phyloP scores from a whole-genome alignment of 2,113 vertebrate genomes.

The Siniperca knerii region DNA sequence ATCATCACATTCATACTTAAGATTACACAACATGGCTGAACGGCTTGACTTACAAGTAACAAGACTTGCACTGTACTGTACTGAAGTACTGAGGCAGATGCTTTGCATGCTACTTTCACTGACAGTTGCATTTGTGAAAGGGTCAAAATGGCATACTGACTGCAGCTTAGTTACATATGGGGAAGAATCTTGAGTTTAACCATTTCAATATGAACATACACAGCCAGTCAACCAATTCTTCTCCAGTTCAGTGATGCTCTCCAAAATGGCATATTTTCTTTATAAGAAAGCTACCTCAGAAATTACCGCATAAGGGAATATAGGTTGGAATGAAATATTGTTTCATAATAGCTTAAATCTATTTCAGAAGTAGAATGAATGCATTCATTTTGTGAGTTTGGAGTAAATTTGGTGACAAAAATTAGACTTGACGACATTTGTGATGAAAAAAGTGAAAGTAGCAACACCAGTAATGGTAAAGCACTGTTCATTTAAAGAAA shows the following conservation, averaged over 20 bases:
- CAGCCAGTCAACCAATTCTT: neutral
- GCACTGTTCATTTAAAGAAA: too few species aligned
- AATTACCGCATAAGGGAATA: neutral
- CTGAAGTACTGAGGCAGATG: constrained; percentile 1
- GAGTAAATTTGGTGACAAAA: neutral
- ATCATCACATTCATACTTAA: neutral
- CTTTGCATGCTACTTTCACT: neutral
- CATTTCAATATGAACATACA: neutral
- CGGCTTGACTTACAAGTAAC: neutral
- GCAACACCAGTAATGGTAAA: too few species aligned
- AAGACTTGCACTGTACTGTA: neutral
- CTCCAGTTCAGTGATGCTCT: neutral
- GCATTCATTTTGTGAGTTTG: too few species aligned
- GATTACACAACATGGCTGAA: neutral
- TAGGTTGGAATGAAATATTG: neutral
- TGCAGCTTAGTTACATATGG: neutral
- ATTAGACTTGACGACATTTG: too few species aligned
- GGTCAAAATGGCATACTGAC: neutral
- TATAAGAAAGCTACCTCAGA: neutral
- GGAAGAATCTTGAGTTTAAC: neutral
- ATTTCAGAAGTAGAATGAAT: too few species aligned
- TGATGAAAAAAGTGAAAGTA: too few species aligned
- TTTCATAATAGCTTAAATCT: neutral
- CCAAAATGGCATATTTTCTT: neutral
- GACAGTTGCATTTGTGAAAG: neutral